Conservation (phyloP, 2,888 invertebrate genomes). For the Agrenia bidenticulata region DNA sequence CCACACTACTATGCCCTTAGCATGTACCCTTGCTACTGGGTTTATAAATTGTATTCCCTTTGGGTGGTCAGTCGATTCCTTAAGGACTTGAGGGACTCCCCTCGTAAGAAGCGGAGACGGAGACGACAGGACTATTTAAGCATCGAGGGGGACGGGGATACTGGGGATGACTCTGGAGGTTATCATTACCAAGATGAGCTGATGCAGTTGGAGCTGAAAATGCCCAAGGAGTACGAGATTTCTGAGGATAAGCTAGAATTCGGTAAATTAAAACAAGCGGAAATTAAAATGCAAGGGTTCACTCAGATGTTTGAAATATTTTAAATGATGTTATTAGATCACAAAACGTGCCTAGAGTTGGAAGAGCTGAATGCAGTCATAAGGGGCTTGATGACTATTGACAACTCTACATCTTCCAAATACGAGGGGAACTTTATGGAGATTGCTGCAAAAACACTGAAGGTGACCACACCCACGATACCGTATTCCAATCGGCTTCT, state of each 20-base stretch:
- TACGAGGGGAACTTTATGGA: neutral
- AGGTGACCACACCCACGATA: constrained; percentile 12
- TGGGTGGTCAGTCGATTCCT: neutral
- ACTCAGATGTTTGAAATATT: too few species aligned
- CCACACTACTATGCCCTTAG: constrained; percentile 4
- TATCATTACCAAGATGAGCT: too few species aligned
- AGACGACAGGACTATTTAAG: neutral
- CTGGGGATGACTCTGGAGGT: neutral
- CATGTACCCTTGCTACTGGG: constrained; percentile 12
- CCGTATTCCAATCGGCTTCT: neutral
- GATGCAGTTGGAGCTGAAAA: neutral
- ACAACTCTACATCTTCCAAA: neutral
- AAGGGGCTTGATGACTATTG: neutral
- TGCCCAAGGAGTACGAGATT: neutral
- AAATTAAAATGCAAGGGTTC: too few species aligned
- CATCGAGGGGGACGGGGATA: neutral
- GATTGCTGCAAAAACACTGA: constrained; percentile 13
- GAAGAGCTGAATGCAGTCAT: neutral
- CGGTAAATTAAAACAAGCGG: neutral
- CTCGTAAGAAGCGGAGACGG: neutral
- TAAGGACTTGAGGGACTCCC: neutral
- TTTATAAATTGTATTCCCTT: neutral
- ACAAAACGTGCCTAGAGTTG: neutral
- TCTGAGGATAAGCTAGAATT: neutral
- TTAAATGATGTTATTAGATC: too few species aligned